Evolutionary conservation across 2,888 invertebrate species (phyloP).

Genomic region (Melieria crassipennis): DNA sequence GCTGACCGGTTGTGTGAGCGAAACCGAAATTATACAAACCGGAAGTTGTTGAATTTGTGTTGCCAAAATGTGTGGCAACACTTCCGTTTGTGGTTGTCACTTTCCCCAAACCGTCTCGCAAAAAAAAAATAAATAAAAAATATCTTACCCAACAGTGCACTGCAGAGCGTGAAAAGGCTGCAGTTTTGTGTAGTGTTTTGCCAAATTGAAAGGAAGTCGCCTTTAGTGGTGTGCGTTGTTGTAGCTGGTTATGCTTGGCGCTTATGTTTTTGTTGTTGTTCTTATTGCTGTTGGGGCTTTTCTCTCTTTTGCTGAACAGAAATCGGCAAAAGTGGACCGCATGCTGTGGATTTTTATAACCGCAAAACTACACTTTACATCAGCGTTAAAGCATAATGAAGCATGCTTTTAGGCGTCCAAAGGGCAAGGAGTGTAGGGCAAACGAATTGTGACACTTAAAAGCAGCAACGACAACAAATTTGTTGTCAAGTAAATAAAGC

Average conservation of each 20-base stretch:
- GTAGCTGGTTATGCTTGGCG: background rate
- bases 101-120: too few relatives aligned
- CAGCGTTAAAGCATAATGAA: background rate
- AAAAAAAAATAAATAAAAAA: too few relatives aligned
- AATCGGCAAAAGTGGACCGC: constrained; percentile 10
- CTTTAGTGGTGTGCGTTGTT: background rate
- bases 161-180: too few relatives aligned
- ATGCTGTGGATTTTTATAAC: constrained; percentile 37
- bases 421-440: background rate
- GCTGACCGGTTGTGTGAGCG: background rate
- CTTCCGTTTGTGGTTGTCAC: background rate
- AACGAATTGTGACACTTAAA: background rate
- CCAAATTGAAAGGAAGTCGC: background rate
- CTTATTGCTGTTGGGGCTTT: too few relatives aligned
- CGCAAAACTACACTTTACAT: background rate
- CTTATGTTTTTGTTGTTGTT: too few relatives aligned
- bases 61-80: background rate
- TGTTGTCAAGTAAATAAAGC: background rate
- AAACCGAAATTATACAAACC: background rate
- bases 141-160: too few relatives aligned
- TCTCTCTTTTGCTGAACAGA: background rate
- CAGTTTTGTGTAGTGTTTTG: too few relatives aligned
- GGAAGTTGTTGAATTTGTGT: background rate
- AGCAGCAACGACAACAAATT: background rate
- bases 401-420: background rate